A percentile compares a stretch with the other conserved stretches of the same genome.
These are phyloP conservation scores for Nematopogon swammerdamellus DNA, from an alignment of 2,888 invertebrate genomes.

Conservation along the genomic window DNA sequence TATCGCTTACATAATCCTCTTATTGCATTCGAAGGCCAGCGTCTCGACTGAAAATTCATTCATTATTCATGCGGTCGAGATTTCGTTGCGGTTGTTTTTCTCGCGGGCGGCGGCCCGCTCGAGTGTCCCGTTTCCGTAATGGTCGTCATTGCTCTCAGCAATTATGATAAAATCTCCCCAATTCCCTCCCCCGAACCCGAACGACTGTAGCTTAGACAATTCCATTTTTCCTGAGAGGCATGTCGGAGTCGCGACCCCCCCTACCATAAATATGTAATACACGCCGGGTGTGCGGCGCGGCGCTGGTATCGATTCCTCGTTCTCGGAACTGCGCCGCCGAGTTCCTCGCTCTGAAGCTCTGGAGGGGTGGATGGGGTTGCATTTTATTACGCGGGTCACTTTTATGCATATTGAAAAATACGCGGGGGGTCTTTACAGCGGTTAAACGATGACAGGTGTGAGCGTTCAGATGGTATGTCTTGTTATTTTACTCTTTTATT, in stretches of 20 bases:
- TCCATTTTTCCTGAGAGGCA: constrained; percentile 23
- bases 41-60: neutral
- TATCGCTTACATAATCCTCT: neutral
- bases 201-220: no score
- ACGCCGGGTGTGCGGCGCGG: constrained; percentile 15
- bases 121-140: neutral
- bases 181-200: neutral
- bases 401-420: no score
- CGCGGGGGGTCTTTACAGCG: no score
- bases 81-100: neutral
- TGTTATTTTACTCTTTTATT: no score
- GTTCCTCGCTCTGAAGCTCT: constrained; percentile 4
- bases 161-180: constrained; percentile 2
- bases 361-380: constrained; percentile 19
- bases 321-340: neutral
- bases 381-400: constrained; percentile 21
- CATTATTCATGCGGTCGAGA: neutral
- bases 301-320: constrained; percentile 31
- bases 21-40: neutral
- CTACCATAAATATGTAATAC: constrained; percentile 45
- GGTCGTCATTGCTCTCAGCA: neutral
- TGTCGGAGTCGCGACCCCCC: constrained; percentile 21
- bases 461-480: no score
- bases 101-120: neutral
- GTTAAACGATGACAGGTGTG: no score